phyloP scores from a whole-genome alignment of 2,888 invertebrate species.

The Drosophila multiciliata region DNA sequence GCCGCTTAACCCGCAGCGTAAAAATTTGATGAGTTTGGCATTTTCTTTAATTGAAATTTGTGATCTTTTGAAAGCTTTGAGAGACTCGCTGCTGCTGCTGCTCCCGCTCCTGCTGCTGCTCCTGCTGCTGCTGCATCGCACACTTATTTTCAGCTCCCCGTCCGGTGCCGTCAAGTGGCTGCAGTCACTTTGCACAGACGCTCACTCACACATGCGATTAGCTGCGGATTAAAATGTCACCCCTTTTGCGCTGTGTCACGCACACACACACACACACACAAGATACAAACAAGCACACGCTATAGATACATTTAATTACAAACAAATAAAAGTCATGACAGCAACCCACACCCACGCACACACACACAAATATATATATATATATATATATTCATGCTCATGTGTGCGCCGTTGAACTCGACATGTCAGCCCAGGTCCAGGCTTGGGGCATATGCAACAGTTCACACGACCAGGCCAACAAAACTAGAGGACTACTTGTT shows the following conservation, averaged over 20 bases:
- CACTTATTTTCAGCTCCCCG: conserved; percentile 33
- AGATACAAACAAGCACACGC: conserved; percentile 47
- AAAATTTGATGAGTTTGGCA: conserved; percentile 79
- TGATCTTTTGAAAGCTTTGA: conserved; percentile 83
- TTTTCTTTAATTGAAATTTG: conserved; percentile 82
- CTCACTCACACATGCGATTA: conserved; percentile 80
- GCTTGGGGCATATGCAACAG: conserved; percentile 72
- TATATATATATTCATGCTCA: conserved; percentile 10
- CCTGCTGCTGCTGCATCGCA: conserved; percentile 2
- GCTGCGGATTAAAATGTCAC: conserved; percentile 83
- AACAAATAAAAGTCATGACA: conserved; percentile 81
- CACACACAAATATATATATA: conserved; percentile 2
- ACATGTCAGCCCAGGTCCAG: conserved; percentile 41
- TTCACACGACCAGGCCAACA: conserved; percentile 66
- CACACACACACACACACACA: conserved; percentile 37
- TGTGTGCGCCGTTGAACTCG: conserved; percentile 27
- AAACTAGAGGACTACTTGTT: conserved; percentile 24
- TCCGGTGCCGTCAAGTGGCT: conserved; percentile 62
- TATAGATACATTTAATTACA: conserved; percentile 79
- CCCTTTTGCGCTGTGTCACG: conserved; percentile 70
- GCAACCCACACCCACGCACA: conserved; percentile 55
- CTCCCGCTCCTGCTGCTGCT: conserved; percentile 14
- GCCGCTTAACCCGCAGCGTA: conserved; percentile 75
- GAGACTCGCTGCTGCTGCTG: conserved; percentile 60
- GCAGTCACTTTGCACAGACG: conserved; percentile 61